These are phyloP conservation scores for Montipora capricornis DNA, from an alignment of 64 coral and sea anemone genomes.

Conservation along the genomic window DNA sequence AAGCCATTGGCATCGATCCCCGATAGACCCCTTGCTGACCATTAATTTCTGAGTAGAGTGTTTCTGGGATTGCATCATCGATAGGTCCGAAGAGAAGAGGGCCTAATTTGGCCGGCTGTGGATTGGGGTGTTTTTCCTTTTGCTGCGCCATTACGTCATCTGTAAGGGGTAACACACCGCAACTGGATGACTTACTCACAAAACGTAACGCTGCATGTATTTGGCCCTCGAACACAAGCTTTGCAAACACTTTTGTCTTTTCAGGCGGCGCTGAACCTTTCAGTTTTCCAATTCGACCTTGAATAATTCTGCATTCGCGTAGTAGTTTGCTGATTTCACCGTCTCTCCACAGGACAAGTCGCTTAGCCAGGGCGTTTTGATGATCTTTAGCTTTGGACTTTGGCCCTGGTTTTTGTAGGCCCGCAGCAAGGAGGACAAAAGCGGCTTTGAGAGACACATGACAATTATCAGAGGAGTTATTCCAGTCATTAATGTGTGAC, in stretches of 20 bases:
- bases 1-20: constrained; percentile 48
- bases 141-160: constrained; percentile 67
- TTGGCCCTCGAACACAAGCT: constrained; percentile 61
- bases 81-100: constrained; percentile 62
- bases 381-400: constrained; percentile 66
- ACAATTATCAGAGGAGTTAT: constrained; percentile 36
- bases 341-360: constrained; percentile 40
- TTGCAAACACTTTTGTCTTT: constrained; percentile 64
- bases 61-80: constrained; percentile 56
- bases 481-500: constrained; percentile 41
- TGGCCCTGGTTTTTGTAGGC: constrained; percentile 55
- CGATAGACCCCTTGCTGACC: constrained; percentile 46
- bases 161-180: constrained; percentile 61
- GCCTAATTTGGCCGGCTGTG: constrained; percentile 71
- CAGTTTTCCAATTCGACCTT: constrained; percentile 55
- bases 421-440: constrained; percentile 41
- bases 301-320: constrained; percentile 56
- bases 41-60: constrained; percentile 73
- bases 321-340: constrained; percentile 53
- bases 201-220: constrained; percentile 68
- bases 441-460: constrained; percentile 55
- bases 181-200: constrained; percentile 58
- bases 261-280: constrained; percentile 47
- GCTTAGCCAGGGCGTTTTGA: constrained; percentile 32
- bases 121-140: constrained; percentile 65